These are phyloP conservation scores for Bombus difficillimus DNA, from an alignment of 1,140 invertebrate species.

Conservation along the genomic window DNA sequence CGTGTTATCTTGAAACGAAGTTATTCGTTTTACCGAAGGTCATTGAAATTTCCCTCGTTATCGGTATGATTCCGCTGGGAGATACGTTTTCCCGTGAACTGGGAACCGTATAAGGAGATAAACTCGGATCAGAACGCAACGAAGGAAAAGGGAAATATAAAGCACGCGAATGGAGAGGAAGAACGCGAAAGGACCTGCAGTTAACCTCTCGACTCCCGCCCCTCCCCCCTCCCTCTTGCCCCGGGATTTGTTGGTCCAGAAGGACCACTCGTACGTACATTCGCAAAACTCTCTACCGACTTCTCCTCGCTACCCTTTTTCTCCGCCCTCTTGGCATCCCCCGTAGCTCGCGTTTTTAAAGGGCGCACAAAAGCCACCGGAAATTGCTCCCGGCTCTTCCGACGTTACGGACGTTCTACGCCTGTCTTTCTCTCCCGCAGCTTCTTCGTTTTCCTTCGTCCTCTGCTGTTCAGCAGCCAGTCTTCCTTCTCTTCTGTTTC, in stretches of 20 bases:
- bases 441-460: constrained; percentile 1
- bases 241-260: constrained; percentile 70
- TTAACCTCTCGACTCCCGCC: constrained; percentile 66
- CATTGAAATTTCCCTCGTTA: constrained; percentile 37
- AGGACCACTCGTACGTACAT: constrained; percentile 71
- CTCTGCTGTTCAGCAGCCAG: not conserved
- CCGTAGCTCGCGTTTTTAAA: constrained; percentile 71
- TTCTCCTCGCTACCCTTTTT: constrained; percentile 44
- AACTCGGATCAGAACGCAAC: constrained; percentile 54
- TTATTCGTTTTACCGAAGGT: constrained; percentile 6
- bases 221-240: constrained; percentile 53
- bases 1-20: not conserved
- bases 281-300: constrained; percentile 66
- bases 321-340: constrained; percentile 37
- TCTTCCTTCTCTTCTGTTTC: not conserved
- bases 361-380: constrained; percentile 73
- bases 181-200: constrained; percentile 63
- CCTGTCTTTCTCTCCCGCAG: constrained; percentile 50
- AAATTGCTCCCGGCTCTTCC: constrained; percentile 75
- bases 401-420: constrained; percentile 69
- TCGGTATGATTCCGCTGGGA: constrained; percentile 33
- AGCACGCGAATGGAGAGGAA: constrained; percentile 53
- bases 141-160: constrained; percentile 59
- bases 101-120: constrained; percentile 53
- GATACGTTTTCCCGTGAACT: constrained; percentile 40